phyloP scores from a whole-genome alignment of 1,140 invertebrate species.

The Drosophila ambigua region DNA sequence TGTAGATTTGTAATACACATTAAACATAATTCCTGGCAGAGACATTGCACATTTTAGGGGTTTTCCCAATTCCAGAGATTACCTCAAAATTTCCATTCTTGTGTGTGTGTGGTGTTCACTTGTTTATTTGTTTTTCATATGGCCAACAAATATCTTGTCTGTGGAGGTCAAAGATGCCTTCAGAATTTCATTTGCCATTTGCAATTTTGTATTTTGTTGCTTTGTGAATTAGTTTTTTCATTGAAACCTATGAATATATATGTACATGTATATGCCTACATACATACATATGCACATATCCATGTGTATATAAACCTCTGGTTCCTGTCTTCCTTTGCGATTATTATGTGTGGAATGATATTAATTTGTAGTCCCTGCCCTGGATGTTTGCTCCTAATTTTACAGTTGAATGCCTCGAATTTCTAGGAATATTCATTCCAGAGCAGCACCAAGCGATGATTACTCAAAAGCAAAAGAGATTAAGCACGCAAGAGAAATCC shows the following conservation, averaged over 20 bases:
- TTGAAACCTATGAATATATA: no score
- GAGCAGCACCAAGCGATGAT: conserved; percentile 57
- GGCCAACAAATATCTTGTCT: conserved; percentile 15
- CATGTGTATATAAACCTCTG: no score
- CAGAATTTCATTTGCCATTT: background rate
- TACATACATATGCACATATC: no score
- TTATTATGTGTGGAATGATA: conserved; percentile 1
- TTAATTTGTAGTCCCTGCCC: background rate
- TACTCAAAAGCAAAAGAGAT: conserved; percentile 70
- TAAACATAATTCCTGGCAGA: conserved; percentile 33
- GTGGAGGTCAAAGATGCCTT: conserved; percentile 28
- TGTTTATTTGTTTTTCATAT: conserved; percentile 27
- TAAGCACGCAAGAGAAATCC: conserved; percentile 58
- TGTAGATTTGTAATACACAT: conserved; percentile 13
- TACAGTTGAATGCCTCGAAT: conserved; percentile 69
- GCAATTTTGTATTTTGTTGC: conserved; percentile 4
- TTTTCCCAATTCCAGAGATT: conserved; percentile 41
- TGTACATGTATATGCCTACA: no score
- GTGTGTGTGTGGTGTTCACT: conserved; percentile 9
- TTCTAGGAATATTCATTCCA: conserved; percentile 8
- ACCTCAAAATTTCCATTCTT: conserved; percentile 41
- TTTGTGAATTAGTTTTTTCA: conserved; percentile 19
- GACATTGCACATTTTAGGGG: conserved; percentile 43
- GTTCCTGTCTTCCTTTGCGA: background rate
- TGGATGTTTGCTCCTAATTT: conserved; percentile 57